Evolutionary conservation across 2,113 vertebrate species (phyloP).

Genomic region (Monopterus albus): DNA sequence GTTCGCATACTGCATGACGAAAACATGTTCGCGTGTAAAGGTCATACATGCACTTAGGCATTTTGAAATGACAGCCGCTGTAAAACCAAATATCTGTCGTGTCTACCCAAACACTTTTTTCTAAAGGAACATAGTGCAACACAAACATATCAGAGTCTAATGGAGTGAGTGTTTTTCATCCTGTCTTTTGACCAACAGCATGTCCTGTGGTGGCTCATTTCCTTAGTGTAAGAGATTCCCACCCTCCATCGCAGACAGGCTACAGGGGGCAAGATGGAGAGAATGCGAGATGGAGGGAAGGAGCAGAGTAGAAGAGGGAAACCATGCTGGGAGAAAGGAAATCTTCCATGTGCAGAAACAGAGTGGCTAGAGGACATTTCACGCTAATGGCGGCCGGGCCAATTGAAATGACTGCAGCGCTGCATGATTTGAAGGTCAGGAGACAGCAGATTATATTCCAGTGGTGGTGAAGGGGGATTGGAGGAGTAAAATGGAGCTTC

Average conservation of each 20-base stretch:
- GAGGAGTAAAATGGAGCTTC: conserved; percentile 77
- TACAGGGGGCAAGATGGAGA: conserved; percentile 64
- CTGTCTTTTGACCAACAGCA: conserved; percentile 73
- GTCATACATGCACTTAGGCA: conserved; percentile 21
- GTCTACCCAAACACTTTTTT: conserved; percentile 24
- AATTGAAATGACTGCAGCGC: conserved; percentile 85
- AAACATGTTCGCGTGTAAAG: conserved; percentile 11
- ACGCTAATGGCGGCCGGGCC: conserved; percentile 83
- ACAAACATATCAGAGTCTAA: conserved; percentile 61
- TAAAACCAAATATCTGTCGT: conserved; percentile 14
- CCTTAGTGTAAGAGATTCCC: conserved; percentile 72
- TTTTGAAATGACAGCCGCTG: conserved; percentile 14
- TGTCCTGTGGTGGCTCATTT: conserved; percentile 79
- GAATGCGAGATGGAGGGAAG: conserved; percentile 73
- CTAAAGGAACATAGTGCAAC: conserved; percentile 35
- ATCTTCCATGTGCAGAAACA: conserved; percentile 78
- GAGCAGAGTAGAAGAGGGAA: conserved; percentile 71
- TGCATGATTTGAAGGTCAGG: conserved; percentile 87
- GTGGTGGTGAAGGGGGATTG: conserved; percentile 74
- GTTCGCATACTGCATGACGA: background rate
- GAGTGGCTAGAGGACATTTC: conserved; percentile 85
- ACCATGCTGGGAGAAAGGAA: conserved; percentile 83
- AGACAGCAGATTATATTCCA: conserved; percentile 87
- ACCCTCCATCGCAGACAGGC: conserved; percentile 64
- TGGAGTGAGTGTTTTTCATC: conserved; percentile 63